Evolutionary conservation across 1,140 invertebrate genomes (phyloP), one percentile per base, ranked within the genome.

Genomic region (Piezodorus guildinii): DNA sequence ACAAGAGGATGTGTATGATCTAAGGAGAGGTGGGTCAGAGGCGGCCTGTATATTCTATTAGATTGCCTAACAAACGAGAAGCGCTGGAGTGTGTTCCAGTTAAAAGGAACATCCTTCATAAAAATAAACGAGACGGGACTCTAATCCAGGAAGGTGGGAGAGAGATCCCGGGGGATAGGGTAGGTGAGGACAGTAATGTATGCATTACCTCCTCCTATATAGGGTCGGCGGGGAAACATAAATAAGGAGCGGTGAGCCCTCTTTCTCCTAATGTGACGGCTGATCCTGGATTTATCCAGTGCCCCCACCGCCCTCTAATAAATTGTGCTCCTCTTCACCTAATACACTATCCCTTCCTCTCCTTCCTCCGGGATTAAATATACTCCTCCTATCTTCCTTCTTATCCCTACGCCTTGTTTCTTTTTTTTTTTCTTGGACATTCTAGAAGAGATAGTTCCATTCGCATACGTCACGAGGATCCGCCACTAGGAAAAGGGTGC

Each of bases 191-290:
- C n/a, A 23, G 60, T 61, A 61, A 61, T 61, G 60, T 61, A 61
- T 61, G 60, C 60, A 61, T 45, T 45, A 39, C 25, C 17, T 27
- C 60, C 3, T 8, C 21, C 43, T 61, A 61, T 61, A 61, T 61
- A 61, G 60, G 44, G 30, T 34, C 39, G 34, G 21, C 23, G 21
- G 39, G 16, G 8, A 61, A 44, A 61, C 60, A 61, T 61, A 61
- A 61, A 61, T 61, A 61, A 45, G 44, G 60, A 45, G 60, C 19
- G 60, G 60, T 56, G 52, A 56, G 52, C 52, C 34, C 17, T 56
- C 52, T 25, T 56, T 45, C 60, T 61, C 60, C 60, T 61, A 61
- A 61, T 61, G 60, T 61, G 60, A 61, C 43, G 17, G 34, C 44
- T 61, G 60, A 61, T 61, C 60, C 60, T 17, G 39, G 60, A 45